Evolutionary conservation across 2,113 vertebrate species (phyloP).

Genomic region (Herpailurus yagouaroundi): DNA sequence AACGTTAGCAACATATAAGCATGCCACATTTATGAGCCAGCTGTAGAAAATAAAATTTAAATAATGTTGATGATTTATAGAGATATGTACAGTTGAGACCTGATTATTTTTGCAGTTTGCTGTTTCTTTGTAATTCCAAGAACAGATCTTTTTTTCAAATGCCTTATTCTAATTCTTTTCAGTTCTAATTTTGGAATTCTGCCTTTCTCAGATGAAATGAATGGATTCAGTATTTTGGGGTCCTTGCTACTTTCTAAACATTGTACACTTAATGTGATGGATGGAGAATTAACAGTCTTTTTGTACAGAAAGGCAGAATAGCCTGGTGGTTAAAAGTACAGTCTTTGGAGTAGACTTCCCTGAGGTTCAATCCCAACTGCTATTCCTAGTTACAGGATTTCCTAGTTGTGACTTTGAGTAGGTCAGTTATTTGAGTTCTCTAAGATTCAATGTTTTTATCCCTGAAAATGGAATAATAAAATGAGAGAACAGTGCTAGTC

Average conservation of each 20-base stretch:
- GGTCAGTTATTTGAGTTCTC: neutral
- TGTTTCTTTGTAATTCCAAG: neutral
- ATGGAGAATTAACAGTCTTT: neutral
- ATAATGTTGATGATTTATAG: slow-evolving; percentile 23
- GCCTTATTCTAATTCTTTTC: neutral
- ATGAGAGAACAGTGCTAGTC: neutral
- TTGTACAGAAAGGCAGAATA: neutral
- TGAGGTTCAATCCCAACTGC: neutral
- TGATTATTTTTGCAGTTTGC: neutral
- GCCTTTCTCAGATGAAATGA: neutral
- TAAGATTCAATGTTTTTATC: neutral
- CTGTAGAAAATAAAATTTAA: neutral
- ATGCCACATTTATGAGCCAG: neutral
- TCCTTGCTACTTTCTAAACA: slow-evolving; percentile 38
- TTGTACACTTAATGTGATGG: neutral
- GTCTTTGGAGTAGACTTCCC: neutral
- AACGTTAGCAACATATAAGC: neutral
- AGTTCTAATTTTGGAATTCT: neutral
- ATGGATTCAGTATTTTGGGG: neutral
- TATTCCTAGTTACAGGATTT: neutral
- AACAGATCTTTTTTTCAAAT: neutral
- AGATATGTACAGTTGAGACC: neutral
- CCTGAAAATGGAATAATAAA: slow-evolving; percentile 22
- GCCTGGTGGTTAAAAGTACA: neutral
- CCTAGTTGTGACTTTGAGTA: neutral